Percentiles rank a stretch among this genome's conserved stretches.
Conservation (phyloP, 1,140 invertebrate genomes). For the Neodiprion virginianus region DNA sequence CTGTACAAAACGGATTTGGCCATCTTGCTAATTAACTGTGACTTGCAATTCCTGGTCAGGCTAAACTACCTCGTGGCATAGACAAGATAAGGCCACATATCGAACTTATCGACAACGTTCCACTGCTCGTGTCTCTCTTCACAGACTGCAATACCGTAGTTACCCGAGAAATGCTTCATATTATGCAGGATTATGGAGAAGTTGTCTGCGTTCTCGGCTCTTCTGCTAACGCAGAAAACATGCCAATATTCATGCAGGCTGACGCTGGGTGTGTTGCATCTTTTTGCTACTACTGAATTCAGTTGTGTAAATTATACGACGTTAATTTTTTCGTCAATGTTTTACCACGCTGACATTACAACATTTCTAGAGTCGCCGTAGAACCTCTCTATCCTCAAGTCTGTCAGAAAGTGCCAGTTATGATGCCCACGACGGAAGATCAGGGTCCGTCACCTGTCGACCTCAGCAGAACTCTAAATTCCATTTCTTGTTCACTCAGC, state of each 20-base stretch:
- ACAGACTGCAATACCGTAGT: constrained; percentile 93
- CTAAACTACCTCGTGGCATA: constrained; percentile 94
- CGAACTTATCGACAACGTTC: constrained; percentile 95
- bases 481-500: constrained; percentile 85
- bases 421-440: constrained; percentile 53
- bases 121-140: constrained; percentile 93
- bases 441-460: constrained; percentile 78
- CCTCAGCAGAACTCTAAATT: constrained; percentile 83
- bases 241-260: constrained; percentile 91
- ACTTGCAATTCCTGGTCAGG: constrained; percentile 63
- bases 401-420: constrained; percentile 74
- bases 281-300: constrained; percentile 14
- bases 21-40: no score
- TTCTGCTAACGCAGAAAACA: constrained; percentile 87
- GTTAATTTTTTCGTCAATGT: neutral
- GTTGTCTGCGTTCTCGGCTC: constrained; percentile 91
- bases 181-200: constrained; percentile 96
- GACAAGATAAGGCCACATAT: constrained; percentile 96
- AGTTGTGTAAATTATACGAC: constrained; percentile 8
- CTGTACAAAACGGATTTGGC: neutral
- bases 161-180: constrained; percentile 89
- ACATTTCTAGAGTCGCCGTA: constrained; percentile 78
- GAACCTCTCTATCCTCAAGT: constrained; percentile 93
- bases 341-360: constrained; percentile 20
- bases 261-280: constrained; percentile 77